A percentile compares a stretch with the other conserved stretches of the same genome.
Evolutionary conservation across 2,797 vertebrate species (phyloP).

Genomic region (Cyclopterus lumpus): DNA sequence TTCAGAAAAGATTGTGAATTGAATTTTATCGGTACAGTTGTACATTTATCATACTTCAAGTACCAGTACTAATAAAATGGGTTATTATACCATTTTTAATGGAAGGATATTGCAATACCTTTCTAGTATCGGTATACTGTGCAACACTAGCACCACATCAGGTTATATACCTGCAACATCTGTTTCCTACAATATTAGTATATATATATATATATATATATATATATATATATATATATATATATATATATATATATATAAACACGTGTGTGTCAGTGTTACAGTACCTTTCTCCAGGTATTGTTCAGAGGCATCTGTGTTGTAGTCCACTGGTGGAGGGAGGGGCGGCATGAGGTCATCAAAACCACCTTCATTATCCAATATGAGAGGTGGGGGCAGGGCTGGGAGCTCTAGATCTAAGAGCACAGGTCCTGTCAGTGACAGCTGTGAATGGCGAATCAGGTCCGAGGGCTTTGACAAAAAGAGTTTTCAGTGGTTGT

Average conservation of each 20-base stretch:
- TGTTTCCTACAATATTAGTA: not conserved
- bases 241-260: not conserved
- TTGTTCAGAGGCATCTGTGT: conserved; percentile 50
- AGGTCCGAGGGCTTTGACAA: not conserved
- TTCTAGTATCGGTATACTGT: too few relatives aligned
- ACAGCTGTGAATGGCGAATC: conserved; percentile 3
- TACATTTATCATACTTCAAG: too few relatives aligned
- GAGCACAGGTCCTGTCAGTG: conserved; percentile 6
- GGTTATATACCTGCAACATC: too few relatives aligned
- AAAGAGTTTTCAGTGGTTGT: not conserved
- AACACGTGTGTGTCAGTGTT: too few relatives aligned
- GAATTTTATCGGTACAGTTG: too few relatives aligned
- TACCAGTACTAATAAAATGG: too few relatives aligned
- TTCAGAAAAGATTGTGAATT: too few relatives aligned
- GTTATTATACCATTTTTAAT: too few relatives aligned
- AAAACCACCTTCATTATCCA: conserved; percentile 52
- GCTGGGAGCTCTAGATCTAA: conserved; percentile 78
- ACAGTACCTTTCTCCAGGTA: conserved; percentile 79
- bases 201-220: not conserved
- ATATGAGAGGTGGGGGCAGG: conserved; percentile 61
- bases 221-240: not conserved
- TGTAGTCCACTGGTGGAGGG: conserved; percentile 79
- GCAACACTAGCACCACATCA: too few relatives aligned
- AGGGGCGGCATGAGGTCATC: conserved; percentile 72
- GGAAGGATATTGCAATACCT: too few relatives aligned